Base-by-base conservation (phyloP, 2,888 invertebrate genomes). In the Oxystoma pomonae region DNA sequence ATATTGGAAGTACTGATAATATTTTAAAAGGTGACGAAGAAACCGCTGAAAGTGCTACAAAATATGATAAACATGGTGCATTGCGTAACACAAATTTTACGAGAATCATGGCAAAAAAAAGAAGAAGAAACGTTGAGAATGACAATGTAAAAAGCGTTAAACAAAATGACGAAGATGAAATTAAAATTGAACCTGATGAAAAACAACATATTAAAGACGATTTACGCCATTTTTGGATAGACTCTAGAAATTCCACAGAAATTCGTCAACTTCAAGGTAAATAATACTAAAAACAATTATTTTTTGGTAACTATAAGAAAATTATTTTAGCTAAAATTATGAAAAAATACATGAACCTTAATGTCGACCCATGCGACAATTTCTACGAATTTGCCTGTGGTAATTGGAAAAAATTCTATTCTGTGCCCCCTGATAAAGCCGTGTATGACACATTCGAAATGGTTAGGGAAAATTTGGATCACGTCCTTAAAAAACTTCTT, bases 381-480 rank as follows among this genome's bases (percentile, higher is more conserved):
- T 94, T 94, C 76, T 94, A 92, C 76, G 88, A 90, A 72, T 94
- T 88, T 72, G 90, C 94, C 0, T 94, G 90, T 76, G 94, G 94
- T 0, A 92, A 92, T 72, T 95, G 94, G 94, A 87, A 89, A 35
- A 85, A 87, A 59, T 83, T 88, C 53, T 92, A 95, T 79, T 91
- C 92, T 0, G 92, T 96, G 73, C 96, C 96, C 1, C 89, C 91
- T 59, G 95, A 95, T 73, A 91, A 93, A 80, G 89, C 92, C 3
- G 89, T 90, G 2, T 95, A 91, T 78, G 94, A 94, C 72, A 95
- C 93, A 0, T 96, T 96, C 77, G 94, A 94, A 81, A 91, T 92
- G 84, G 81, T 96, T 3, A 84, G 93, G 70, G 92, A 94, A 81
- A 91, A 91, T 71, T 80, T 92, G 57, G 90, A 92, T 74, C 75